A percentile compares a stretch with the other conserved stretches of the same genome.
phyloP scores from a whole-genome alignment of 2,113 vertebrate species.

The Mustela lutreola region DNA sequence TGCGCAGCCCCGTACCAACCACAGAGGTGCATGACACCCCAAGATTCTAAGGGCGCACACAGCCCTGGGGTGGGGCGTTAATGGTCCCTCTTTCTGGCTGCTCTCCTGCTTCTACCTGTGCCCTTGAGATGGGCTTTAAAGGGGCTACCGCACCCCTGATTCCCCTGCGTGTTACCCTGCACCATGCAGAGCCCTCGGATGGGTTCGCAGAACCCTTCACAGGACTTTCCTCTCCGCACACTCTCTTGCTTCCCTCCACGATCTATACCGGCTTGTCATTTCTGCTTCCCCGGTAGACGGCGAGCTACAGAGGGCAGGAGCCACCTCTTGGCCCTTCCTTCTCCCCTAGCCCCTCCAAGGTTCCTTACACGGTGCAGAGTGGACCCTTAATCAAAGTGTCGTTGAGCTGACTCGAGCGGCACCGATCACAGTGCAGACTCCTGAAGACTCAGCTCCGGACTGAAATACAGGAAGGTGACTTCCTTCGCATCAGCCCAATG shows the following conservation, averaged over 20 bases:
- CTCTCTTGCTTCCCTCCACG: too few species aligned
- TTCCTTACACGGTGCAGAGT: background rate
- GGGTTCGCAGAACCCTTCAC: background rate
- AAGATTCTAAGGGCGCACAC: background rate
- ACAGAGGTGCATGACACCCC: background rate
- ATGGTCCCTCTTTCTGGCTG: background rate
- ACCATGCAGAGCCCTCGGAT: too few species aligned
- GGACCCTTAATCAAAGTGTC: background rate
- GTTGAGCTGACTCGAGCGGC: background rate
- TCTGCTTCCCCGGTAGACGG: background rate
- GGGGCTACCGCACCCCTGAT: background rate
- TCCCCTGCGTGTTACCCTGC: too few species aligned
- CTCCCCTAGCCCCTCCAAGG: background rate
- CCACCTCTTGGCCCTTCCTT: background rate
- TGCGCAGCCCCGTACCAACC: rapidly evolving
- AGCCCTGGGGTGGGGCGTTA: too few species aligned
- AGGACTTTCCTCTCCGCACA: background rate
- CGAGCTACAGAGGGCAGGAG: background rate
- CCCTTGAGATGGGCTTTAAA: background rate
- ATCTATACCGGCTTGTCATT: too few species aligned
- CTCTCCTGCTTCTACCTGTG: background rate
- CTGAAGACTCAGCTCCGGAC: background rate
- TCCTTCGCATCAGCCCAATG: background rate
- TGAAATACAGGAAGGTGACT: background rate
- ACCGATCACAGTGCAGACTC: background rate